Evolutionary conservation across 2,888 invertebrate species (phyloP).

Genomic region (Eurois occulta): DNA sequence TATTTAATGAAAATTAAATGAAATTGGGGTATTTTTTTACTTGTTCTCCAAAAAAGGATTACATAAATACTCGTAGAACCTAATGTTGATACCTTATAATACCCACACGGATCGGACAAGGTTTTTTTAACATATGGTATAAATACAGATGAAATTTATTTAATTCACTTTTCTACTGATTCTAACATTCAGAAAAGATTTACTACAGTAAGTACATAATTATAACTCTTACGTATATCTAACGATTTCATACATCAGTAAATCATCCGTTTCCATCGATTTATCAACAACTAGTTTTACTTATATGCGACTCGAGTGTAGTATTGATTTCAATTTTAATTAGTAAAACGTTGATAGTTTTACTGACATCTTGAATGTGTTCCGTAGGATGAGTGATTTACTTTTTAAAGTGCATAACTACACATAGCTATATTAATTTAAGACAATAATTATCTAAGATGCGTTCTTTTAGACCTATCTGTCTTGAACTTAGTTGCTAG

Average conservation of each 20-base stretch:
- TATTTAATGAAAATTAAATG: no score
- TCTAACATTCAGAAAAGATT: constrained; percentile 44
- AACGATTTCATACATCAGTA: constrained; percentile 26
- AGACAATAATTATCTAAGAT: constrained; percentile 62
- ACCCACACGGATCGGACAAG: no score
- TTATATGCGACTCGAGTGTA: constrained; percentile 12
- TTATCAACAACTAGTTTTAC: constrained; percentile 9
- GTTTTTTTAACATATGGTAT: neutral
- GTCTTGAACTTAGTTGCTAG: constrained; percentile 79
- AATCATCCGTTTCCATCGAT: constrained; percentile 8
- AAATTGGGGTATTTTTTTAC: no score
- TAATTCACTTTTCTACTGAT: constrained; percentile 25
- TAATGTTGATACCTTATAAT: no score
- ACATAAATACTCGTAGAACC: no score
- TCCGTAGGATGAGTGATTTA: constrained; percentile 25
- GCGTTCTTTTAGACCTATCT: constrained; percentile 69
- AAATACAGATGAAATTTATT: constrained; percentile 4
- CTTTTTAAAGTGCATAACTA: constrained; percentile 63
- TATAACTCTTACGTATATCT: constrained; percentile 35
- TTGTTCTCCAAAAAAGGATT: no score
- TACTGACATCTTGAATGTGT: constrained; percentile 23
- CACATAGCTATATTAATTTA: constrained; percentile 46
- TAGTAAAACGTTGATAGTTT: constrained; percentile 31
- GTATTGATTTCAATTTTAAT: constrained; percentile 13
- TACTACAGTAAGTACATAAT: constrained; percentile 24